Evolutionary conservation across 2,113 vertebrate genomes (phyloP).

Genomic region (Nothocercus nigrocapillus): DNA sequence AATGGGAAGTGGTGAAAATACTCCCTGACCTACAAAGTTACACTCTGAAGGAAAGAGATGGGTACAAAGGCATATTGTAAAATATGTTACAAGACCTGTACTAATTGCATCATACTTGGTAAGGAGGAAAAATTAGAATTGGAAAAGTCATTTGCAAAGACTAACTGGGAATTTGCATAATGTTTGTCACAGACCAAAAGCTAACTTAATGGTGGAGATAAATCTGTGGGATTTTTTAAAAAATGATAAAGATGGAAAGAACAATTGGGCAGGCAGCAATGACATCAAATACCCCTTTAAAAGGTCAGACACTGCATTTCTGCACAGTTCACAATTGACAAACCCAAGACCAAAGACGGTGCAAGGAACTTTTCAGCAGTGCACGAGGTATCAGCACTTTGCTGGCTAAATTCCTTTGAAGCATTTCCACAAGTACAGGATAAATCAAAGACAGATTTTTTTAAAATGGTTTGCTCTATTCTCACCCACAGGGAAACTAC

Average conservation of each 20-base stretch:
- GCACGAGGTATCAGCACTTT: not conserved
- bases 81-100: not conserved
- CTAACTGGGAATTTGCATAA: not conserved
- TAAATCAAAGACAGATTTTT: not conserved
- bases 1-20: not conserved
- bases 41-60: not conserved
- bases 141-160: not conserved
- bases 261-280: not conserved
- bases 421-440: not conserved
- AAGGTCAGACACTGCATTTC: not conserved
- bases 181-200: not conserved
- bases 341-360: not conserved
- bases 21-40: not conserved
- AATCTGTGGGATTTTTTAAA: not conserved
- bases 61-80: not conserved
- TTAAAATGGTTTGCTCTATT: not conserved
- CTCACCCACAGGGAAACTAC: not conserved
- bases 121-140: not conserved
- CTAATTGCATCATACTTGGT: not conserved
- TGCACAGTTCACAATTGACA: not conserved
- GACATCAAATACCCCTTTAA: not conserved
- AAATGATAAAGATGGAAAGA: not conserved
- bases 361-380: not conserved
- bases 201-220: not conserved
- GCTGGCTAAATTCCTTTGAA: conserved; percentile 40